Percentiles rank a stretch among this genome's conserved stretches.
These are phyloP conservation scores for Mola mola DNA, from an alignment of 2,113 vertebrate species.

Conservation along the genomic window DNA sequence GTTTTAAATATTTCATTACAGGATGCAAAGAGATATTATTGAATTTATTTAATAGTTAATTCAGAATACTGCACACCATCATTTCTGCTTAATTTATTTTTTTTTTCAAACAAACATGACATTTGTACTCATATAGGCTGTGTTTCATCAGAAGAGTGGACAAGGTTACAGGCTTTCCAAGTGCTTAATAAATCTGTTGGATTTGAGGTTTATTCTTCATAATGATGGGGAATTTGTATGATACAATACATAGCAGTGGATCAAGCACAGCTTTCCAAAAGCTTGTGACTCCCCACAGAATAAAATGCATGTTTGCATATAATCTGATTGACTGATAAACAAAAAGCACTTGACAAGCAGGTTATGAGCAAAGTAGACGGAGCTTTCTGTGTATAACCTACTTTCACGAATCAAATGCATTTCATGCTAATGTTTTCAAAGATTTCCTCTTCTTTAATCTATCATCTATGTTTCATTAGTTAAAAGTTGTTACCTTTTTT, in stretches of 20 bases:
- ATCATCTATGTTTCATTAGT: slow-evolving; percentile 79
- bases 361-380: slow-evolving; percentile 59
- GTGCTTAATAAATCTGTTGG: slow-evolving; percentile 49
- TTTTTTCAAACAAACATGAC: slow-evolving; percentile 17
- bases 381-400: slow-evolving; percentile 73
- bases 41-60: slow-evolving; percentile 24
- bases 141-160: slow-evolving; percentile 48
- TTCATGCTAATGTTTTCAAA: slow-evolving; percentile 77
- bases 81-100: slow-evolving; percentile 13
- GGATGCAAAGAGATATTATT: slow-evolving; percentile 30
- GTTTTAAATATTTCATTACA: slow-evolving; percentile 51
- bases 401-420: slow-evolving; percentile 76
- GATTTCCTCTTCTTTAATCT: slow-evolving; percentile 77
- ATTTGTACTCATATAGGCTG: slow-evolving; percentile 20
- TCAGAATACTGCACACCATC: neutral
- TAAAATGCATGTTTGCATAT: slow-evolving; percentile 69
- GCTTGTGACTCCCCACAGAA: slow-evolving; percentile 54
- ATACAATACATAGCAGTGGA: slow-evolving; percentile 38
- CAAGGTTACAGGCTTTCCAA: slow-evolving; percentile 30
- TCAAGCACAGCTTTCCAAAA: slow-evolving; percentile 38
- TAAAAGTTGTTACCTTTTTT: slow-evolving; percentile 80
- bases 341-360: slow-evolving; percentile 73
- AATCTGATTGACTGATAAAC: slow-evolving; percentile 79
- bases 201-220: slow-evolving; percentile 58
- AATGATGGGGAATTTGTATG: slow-evolving; percentile 42